Conservation (phyloP, 2,888 invertebrate genomes). For the Nomada lathburiana region DNA sequence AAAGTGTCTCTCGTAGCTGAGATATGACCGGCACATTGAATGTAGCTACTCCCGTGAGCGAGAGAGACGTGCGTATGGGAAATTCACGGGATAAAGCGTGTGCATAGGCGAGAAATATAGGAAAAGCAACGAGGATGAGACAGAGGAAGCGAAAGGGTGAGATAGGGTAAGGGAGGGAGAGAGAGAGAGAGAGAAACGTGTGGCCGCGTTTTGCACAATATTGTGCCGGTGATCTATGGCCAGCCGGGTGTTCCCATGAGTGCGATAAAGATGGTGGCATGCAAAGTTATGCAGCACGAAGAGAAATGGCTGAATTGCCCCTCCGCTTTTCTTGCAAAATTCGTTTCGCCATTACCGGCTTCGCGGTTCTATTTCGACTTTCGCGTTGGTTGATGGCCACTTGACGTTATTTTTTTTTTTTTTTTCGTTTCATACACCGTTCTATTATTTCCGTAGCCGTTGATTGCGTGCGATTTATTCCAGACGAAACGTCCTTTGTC, state of each 20-base stretch:
- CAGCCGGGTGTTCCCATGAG: slow-evolving; percentile 79
- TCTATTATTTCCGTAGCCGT: not conserved
- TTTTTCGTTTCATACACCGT: too few species aligned
- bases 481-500: not conserved
- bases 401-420: not conserved
- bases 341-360: slow-evolving; percentile 55
- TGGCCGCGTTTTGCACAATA: slow-evolving; percentile 78
- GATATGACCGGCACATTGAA: slow-evolving; percentile 83
- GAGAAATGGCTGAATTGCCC: slow-evolving; percentile 69
- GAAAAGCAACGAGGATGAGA: slow-evolving; percentile 20
- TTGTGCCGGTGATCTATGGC: slow-evolving; percentile 79
- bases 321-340: slow-evolving; percentile 61
- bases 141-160: not conserved
- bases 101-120: slow-evolving; percentile 47
- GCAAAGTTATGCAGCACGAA: slow-evolving; percentile 71
- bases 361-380: not conserved
- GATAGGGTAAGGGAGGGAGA: slow-evolving; percentile 41
- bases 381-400: not conserved
- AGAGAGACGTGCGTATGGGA: slow-evolving; percentile 45
- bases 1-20: slow-evolving; percentile 82
- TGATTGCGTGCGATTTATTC: not conserved
- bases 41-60: slow-evolving; percentile 78
- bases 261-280: slow-evolving; percentile 80
- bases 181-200: slow-evolving; percentile 59
- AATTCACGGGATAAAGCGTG: slow-evolving; percentile 51